phyloP scores from a whole-genome alignment of 2,888 invertebrate genomes.

The Drosophila aldrichi region DNA sequence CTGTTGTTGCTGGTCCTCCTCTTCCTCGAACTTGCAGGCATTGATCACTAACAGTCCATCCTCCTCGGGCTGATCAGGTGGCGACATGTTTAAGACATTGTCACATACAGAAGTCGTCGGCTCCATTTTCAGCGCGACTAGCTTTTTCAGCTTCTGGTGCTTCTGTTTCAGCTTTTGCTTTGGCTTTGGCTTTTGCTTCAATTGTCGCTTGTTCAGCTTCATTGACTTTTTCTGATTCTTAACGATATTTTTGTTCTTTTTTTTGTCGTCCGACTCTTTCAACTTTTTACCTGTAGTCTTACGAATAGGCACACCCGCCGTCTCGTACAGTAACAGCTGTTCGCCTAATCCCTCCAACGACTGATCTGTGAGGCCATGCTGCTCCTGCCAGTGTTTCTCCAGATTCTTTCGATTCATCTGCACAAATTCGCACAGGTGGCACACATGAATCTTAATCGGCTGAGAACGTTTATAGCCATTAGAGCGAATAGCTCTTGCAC shows the following conservation, averaged over 20 bases:
- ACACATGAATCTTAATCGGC: slow-evolving; percentile 87
- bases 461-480: neutral
- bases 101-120: neutral
- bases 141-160: neutral
- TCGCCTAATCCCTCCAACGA: slow-evolving; percentile 1
- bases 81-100: slow-evolving; percentile 25
- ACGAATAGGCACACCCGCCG: slow-evolving; percentile 43
- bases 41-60: slow-evolving; percentile 52
- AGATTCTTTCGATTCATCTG: slow-evolving; percentile 88
- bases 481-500: slow-evolving; percentile 17
- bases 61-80: slow-evolving; percentile 30
- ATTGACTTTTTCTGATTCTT: neutral
- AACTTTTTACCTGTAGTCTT: slow-evolving; percentile 3
- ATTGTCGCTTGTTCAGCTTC: neutral
- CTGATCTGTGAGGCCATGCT: slow-evolving; percentile 66
- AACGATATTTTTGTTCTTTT: neutral
- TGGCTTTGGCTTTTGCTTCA: no score
- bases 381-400: slow-evolving; percentile 87
- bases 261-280: neutral
- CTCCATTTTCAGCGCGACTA: neutral
- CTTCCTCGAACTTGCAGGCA: slow-evolving; percentile 48
- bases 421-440: slow-evolving; percentile 90
- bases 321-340: slow-evolving; percentile 52
- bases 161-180: neutral
- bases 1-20: neutral